A percentile compares a stretch with the other conserved stretches of the same genome.
These are phyloP conservation scores for Trididemnum nubilum DNA, from an alignment of 23 tunicate species.

Conservation along the genomic window DNA sequence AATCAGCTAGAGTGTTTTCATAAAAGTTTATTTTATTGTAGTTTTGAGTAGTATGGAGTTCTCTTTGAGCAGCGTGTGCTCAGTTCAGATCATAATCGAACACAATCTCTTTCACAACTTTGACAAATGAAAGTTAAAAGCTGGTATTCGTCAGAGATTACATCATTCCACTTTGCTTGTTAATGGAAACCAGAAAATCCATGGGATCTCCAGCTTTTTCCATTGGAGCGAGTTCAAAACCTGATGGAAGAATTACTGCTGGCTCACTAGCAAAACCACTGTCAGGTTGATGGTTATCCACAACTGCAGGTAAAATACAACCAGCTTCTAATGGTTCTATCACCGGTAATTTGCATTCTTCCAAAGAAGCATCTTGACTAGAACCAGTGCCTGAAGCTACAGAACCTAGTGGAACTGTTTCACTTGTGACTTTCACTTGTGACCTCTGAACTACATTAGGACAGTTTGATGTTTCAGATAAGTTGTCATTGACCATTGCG, in stretches of 20 bases:
- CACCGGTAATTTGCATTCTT: too few species aligned
- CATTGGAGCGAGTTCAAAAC: neutral
- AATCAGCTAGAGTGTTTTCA: too few species aligned
- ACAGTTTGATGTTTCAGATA: neutral
- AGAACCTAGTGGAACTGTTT: neutral
- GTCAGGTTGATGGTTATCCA: neutral
- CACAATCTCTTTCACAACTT: too few species aligned
- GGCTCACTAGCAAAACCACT: neutral
- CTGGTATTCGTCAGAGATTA: too few species aligned
- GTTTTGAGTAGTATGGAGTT: too few species aligned
- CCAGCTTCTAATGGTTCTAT: too few species aligned
- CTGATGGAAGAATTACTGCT: neutral
- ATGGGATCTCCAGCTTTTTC: neutral
- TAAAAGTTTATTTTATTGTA: too few species aligned
- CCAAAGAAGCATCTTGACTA: neutral
- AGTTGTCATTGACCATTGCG: neutral
- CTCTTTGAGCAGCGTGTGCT: too few species aligned
- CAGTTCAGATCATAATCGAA: too few species aligned
- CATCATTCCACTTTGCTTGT: constrained; percentile 1
- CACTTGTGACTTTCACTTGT: neutral
- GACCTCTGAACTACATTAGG: neutral
- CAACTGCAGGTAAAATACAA: neutral
- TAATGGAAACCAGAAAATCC: neutral
- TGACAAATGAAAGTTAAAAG: too few species aligned
- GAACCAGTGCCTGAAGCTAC: neutral